Conservation (phyloP, 2,797 vertebrate species). For the Pseudomugil tenellus region DNA sequence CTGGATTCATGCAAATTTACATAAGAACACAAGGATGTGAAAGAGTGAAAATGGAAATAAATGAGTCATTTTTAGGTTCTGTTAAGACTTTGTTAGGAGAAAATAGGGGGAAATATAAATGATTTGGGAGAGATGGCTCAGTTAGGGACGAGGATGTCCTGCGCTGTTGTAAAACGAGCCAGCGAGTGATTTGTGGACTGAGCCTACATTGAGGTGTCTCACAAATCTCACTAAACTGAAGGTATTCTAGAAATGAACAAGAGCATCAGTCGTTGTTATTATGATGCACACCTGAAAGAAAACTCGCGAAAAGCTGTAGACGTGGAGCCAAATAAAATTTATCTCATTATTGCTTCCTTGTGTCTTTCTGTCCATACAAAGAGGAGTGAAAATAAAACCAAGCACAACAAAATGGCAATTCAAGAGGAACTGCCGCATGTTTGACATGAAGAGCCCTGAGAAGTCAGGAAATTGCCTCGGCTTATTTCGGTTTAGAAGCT, state of each 20-base stretch:
- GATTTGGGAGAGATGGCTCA: not conserved
- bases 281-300: constrained; percentile 27
- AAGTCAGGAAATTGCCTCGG: constrained; percentile 58
- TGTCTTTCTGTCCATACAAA: constrained; percentile 17
- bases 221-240: not conserved
- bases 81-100: not conserved
- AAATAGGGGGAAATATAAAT: not conserved
- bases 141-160: not conserved
- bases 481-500: constrained; percentile 60
- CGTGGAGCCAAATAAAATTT: constrained; percentile 34
- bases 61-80: not conserved
- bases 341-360: too few relatives aligned
- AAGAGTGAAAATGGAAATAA: not conserved
- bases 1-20: not conserved
- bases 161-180: not conserved
- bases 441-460: constrained; percentile 63
- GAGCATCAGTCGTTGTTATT: constrained; percentile 26
- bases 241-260: not conserved
- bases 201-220: not conserved
- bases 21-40: not conserved
- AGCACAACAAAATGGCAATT: constrained; percentile 38
- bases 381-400: constrained; percentile 17
- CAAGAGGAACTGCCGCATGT: constrained; percentile 38
- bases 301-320: constrained; percentile 31
- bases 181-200: not conserved